These are phyloP conservation scores for Carassius auratus DNA, from an alignment of 2,113 vertebrate genomes.

Conservation along the genomic window DNA sequence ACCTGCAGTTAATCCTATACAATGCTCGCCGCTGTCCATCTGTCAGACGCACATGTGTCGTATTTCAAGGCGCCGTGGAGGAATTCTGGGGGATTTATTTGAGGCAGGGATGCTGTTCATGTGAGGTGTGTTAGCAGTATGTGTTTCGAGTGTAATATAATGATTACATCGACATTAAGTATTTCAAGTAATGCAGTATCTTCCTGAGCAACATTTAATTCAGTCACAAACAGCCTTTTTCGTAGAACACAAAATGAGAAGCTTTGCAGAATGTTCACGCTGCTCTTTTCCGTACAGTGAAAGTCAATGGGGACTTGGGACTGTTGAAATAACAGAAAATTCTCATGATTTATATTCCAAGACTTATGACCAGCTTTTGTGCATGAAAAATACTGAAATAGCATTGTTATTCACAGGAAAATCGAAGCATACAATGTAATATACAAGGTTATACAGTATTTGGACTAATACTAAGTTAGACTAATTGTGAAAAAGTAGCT, in stretches of 20 bases:
- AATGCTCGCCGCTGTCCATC: constrained; percentile 55
- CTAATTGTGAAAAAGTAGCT: no score
- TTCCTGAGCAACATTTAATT: not conserved
- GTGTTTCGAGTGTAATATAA: not conserved
- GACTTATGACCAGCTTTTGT: no score
- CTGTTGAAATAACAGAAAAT: no score
- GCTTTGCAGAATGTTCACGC: no score
- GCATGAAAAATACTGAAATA: no score
- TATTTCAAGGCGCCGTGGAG: constrained; percentile 45
- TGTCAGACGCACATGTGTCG: constrained; percentile 48
- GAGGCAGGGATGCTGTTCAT: not conserved
- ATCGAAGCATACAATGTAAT: no score
- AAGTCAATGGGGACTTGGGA: no score
- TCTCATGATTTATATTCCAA: no score
- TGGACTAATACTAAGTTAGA: no score
- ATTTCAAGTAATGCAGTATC: not conserved
- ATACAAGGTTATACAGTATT: no score
- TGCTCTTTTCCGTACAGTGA: no score
- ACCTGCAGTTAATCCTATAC: constrained; percentile 66
- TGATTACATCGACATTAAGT: not conserved
- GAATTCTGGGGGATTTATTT: not conserved
- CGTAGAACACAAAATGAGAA: not conserved
- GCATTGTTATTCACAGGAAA: no score
- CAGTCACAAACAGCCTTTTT: not conserved
- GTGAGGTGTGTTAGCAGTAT: constrained; percentile 16